A percentile compares a stretch with the other conserved stretches of the same genome.
phyloP scores from a whole-genome alignment of 23 tunicate genomes.

The Halocynthia roretzi region DNA sequence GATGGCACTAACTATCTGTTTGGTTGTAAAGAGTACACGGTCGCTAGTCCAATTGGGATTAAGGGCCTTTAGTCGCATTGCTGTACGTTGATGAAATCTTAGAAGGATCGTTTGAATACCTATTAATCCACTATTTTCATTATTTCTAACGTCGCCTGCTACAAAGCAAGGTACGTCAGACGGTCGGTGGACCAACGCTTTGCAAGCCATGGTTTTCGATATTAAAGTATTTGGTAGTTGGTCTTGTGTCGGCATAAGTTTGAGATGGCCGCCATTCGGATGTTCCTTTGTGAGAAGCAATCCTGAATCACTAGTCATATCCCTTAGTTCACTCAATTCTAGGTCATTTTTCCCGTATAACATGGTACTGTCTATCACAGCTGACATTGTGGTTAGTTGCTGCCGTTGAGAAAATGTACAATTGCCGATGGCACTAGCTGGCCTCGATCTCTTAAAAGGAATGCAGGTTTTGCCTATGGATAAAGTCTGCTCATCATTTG shows the following conservation, averaged over 20 bases:
- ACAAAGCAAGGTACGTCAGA: conserved; percentile 49
- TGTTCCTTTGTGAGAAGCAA: neutral
- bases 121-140: conserved; percentile 70
- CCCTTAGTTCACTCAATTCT: conserved; percentile 38
- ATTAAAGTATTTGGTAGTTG: conserved; percentile 24
- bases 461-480: conserved; percentile 54
- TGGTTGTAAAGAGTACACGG: conserved; percentile 44
- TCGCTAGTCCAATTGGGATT: conserved; percentile 57
- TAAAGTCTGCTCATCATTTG: conserved; percentile 37
- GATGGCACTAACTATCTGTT: conserved; percentile 44
- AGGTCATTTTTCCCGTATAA: conserved; percentile 57
- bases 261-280: neutral
- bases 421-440: conserved; percentile 31
- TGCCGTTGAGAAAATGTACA: conserved; percentile 34
- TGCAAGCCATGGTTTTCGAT: conserved; percentile 42
- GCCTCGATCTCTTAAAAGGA: conserved; percentile 33
- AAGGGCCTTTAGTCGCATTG: conserved; percentile 24
- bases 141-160: conserved; percentile 68
- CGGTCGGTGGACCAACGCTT: conserved; percentile 41
- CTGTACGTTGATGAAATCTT: conserved; percentile 58
- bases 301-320: conserved; percentile 29
- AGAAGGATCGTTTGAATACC: conserved; percentile 66
- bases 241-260: conserved; percentile 26
- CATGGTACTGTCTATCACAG: conserved; percentile 61
- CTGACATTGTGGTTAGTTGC: conserved; percentile 57